These are phyloP conservation scores for Nemotelus nigrinus DNA, from an alignment of 2,888 invertebrate genomes.

Conservation along the genomic window DNA sequence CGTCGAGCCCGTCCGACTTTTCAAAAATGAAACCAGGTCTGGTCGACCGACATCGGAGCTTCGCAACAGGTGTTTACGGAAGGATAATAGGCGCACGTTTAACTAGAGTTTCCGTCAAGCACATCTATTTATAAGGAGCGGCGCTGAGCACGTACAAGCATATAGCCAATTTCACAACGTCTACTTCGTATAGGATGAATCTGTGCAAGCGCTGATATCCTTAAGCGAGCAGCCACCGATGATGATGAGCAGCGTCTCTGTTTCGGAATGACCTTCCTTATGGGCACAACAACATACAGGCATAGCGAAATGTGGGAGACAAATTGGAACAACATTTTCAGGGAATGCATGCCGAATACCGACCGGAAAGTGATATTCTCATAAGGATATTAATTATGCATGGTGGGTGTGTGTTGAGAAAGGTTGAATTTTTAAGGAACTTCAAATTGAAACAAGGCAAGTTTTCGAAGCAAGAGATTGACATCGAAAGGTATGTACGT, in stretches of 20 bases:
- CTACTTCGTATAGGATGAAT: constrained; percentile 4
- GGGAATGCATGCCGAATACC: no score
- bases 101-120: constrained; percentile 56
- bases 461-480: no score
- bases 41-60: not conserved
- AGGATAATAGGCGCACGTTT: constrained; percentile 59
- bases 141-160: not conserved
- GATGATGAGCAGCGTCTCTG: constrained; percentile 3
- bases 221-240: not conserved
- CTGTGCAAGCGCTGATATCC: constrained; percentile 27
- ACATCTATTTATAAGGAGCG: constrained; percentile 44
- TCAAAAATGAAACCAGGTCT: constrained; percentile 11
- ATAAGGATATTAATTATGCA: no score
- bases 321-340: not conserved
- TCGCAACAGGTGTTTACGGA: constrained; percentile 62
- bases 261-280: constrained; percentile 23
- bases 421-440: no score
- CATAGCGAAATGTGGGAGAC: constrained; percentile 3
- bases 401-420: no score
- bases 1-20: not conserved
- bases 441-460: no score
- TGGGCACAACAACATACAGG: not conserved
- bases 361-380: no score
- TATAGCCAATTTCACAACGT: constrained; percentile 29
- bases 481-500: no score